Evolutionary conservation across 1,140 invertebrate genomes (phyloP), one percentile per base, ranked within the genome.

Genomic region (Ceratina japonica): DNA sequence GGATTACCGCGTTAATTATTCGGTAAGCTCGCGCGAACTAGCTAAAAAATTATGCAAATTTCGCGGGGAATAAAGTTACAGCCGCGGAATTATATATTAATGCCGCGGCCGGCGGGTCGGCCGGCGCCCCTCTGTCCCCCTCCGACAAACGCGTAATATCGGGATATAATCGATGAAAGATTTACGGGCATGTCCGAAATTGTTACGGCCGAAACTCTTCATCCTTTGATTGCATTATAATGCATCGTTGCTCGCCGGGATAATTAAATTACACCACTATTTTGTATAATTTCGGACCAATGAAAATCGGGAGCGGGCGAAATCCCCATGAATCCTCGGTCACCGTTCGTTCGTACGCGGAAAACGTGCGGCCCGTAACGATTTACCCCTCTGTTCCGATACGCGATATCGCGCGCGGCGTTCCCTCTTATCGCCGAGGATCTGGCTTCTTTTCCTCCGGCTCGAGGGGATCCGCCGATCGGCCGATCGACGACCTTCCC

Each of bases 201-300:
- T 56, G 81, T 79, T 80, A 73, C 66, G 73, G 16, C 56, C 62
- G 66, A 63, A 65, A 81, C 83, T 77, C 82, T 85, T 85, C 83
- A 81, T 75, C 68, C 83, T 84, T 80, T 81, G 78, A 85, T 85
- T 84, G 73, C 77, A 81, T 85, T 81, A 84, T 81, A 84, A 85
- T 77, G 83, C 82, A 83, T 76, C 78, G 83, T 68, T 84, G 83
- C 31, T 51, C 69, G 31, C 73, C 73, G 51, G 82, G 73, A 65
- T 81, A 84, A 85, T 85, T 83, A 80, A 85, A 85, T 85, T 85
- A 84, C 82, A 77, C 69, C 64, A 13, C 63, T 84, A 81, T 84
- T 85, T 84, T 81, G 82, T 77, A 84, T 81, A 85, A 85, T 85
- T 81, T 58, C 64, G 80, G 80, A 80, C 82, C 18, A 76, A 68